Evolutionary conservation across 2,888 invertebrate species (phyloP).

Genomic region (Rosalia funebris): DNA sequence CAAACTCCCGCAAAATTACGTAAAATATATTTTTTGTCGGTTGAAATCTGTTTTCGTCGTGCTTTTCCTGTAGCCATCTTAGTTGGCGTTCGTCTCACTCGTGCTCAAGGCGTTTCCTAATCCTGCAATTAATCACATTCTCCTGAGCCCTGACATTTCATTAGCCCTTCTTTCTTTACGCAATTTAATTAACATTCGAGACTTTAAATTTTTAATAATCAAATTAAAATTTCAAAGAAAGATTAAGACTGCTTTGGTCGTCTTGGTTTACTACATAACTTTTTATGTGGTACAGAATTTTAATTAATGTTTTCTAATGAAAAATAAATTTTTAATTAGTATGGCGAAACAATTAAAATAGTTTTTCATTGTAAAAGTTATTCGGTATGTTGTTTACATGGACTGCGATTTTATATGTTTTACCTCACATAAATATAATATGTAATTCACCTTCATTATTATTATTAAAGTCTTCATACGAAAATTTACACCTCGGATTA

Average conservation of each 20-base stretch:
- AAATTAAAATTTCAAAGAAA: constrained; percentile 58
- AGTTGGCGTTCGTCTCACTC: constrained; percentile 13
- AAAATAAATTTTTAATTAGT: constrained; percentile 49
- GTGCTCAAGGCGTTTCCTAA: constrained; percentile 43
- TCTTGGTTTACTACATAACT: constrained; percentile 50
- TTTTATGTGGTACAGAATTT: constrained; percentile 30
- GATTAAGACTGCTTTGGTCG: constrained; percentile 53
- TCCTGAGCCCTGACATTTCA: constrained; percentile 64
- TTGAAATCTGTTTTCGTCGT: constrained; percentile 21
- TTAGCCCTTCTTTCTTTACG: constrained; percentile 63
- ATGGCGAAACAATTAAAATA: constrained; percentile 47
- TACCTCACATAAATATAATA: no score
- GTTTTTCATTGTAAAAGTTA: constrained; percentile 35
- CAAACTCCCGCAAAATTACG: background rate
- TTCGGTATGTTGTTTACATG: no score
- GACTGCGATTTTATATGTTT: no score
- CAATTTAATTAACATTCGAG: constrained; percentile 66
- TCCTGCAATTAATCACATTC: constrained; percentile 64
- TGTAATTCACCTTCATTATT: no score
- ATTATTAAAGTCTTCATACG: no score
- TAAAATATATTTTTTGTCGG: constrained; percentile 20
- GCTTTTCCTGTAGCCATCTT: constrained; percentile 21
- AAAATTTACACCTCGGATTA: no score
- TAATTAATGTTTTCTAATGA: constrained; percentile 41
- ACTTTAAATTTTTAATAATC: constrained; percentile 65